Evolutionary conservation across 2,888 invertebrate genomes (phyloP), one percentile per base, ranked within the genome.

Genomic region (Lacanobia wlatinum): DNA sequence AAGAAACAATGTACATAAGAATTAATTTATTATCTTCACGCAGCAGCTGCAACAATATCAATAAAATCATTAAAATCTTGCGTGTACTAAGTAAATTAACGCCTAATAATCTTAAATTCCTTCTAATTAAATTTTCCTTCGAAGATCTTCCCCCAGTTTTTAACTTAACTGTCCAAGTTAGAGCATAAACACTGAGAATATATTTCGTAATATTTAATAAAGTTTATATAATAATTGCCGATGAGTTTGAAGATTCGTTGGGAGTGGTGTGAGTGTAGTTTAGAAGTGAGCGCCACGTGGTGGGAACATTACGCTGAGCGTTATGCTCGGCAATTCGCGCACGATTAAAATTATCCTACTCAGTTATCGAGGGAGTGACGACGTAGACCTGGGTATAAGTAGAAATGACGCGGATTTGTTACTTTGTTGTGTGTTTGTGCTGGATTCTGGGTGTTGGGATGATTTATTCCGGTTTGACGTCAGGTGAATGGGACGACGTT

Each of bases 271-370:
- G 91, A 87, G 85, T 88, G 84, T 85, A 77, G 77, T 80, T 80
- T 63, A 86, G 92, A 92, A 91, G 89, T 89, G 79, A 83, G 94
- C 93, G 94, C 86, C 95, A 93, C 94, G 93, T 96, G 95, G 89
- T 90, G 53, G 81, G 88, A 87, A 88, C 94, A 94, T 95, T 94
- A 95, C 89, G 91, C 87, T 89, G 88, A 87, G 88, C 94, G 94
- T 95, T 94, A 95, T 89, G 91, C 87, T 89, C 86, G 84, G 88
- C 93, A 93, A 93, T 95, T 95, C 94, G 95, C 94, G 95, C 91
- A 91, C 95, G 94, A 95, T 95, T 95, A 94, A 95, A 96, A 96
- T 95, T 95, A 95, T 95, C 95, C 95, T 92, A 90, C 92, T 92
- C 92, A 89, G 90, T 95, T 95, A 96, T 95, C 92, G 87, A 90